Conservation (phyloP, 2,888 invertebrate genomes). For the Hesperia comma region DNA sequence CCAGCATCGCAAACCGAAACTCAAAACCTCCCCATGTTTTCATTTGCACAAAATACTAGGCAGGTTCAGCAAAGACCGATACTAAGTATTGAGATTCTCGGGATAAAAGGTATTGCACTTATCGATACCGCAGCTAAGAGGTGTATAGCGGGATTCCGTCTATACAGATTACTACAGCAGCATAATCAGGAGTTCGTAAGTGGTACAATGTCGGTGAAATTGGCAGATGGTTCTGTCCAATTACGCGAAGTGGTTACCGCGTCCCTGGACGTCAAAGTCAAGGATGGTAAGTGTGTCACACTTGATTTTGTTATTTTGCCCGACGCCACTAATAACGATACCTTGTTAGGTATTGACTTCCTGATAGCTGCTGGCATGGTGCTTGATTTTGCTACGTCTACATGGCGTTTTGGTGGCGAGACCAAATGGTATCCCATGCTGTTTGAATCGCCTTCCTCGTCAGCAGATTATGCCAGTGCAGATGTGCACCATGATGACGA, state of each 20-base stretch:
- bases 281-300: constrained; percentile 1
- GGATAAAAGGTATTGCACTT: constrained; percentile 15
- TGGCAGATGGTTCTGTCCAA: constrained; percentile 19
- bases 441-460: not conserved
- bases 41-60: not conserved
- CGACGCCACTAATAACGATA: constrained; percentile 26
- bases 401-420: not conserved
- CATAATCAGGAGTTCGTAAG: constrained; percentile 1
- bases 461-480: not conserved
- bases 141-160: constrained; percentile 31
- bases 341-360: constrained; percentile 32
- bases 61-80: not conserved
- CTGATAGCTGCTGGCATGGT: not conserved
- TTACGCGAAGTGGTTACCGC: not conserved
- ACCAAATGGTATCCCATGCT: not conserved
- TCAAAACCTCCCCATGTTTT: not conserved
- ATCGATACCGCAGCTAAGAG: constrained; percentile 34
- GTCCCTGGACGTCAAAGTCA: constrained; percentile 12
- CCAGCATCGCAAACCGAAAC: not conserved
- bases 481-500: not conserved
- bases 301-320: constrained; percentile 25
- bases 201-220: constrained; percentile 14
- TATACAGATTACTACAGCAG: constrained; percentile 22
- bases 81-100: constrained; percentile 20
- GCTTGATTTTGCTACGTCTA: not conserved